Evolutionary conservation across 2,113 vertebrate genomes (phyloP).

Genomic region (Neotragus moschatus): DNA sequence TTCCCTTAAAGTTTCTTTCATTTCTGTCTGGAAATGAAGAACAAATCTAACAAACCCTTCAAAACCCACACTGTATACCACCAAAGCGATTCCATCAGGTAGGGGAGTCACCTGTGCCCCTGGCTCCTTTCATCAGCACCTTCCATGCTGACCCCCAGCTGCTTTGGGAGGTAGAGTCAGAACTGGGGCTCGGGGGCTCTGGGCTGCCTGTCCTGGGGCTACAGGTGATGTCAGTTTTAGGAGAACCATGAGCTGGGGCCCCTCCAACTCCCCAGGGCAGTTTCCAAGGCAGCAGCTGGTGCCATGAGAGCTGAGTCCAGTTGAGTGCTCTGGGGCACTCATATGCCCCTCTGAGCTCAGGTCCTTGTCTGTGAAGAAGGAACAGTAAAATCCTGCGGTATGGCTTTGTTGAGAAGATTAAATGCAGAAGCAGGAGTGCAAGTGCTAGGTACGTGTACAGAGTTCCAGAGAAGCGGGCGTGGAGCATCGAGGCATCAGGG

Average conservation of each 20-base stretch:
- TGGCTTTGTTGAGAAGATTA: slow-evolving; percentile 37
- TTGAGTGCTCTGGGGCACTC: neutral
- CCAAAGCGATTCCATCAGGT: neutral
- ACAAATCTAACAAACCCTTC: neutral
- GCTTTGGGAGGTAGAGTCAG: neutral
- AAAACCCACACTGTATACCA: neutral
- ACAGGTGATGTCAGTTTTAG: neutral
- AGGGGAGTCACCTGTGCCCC: neutral
- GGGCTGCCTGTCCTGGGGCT: neutral
- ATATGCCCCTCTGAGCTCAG: neutral
- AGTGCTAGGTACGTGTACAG: neutral
- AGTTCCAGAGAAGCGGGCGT: neutral
- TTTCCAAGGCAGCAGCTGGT: neutral
- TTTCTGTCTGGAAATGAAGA: neutral
- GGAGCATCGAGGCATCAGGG: neutral
- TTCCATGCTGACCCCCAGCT: neutral
- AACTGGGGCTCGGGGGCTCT: neutral
- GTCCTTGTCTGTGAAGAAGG: slow-evolving; percentile 2
- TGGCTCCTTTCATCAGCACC: too few species aligned
- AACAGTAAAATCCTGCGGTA: neutral
- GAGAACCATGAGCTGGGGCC: neutral
- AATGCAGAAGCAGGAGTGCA: neutral
- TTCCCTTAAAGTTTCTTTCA: neutral
- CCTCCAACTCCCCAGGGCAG: neutral
- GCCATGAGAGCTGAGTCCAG: neutral